Evolutionary conservation across 1,140 invertebrate genomes (phyloP), one percentile per base, ranked within the genome.

Genomic region (Drosophila tsacasi): DNA sequence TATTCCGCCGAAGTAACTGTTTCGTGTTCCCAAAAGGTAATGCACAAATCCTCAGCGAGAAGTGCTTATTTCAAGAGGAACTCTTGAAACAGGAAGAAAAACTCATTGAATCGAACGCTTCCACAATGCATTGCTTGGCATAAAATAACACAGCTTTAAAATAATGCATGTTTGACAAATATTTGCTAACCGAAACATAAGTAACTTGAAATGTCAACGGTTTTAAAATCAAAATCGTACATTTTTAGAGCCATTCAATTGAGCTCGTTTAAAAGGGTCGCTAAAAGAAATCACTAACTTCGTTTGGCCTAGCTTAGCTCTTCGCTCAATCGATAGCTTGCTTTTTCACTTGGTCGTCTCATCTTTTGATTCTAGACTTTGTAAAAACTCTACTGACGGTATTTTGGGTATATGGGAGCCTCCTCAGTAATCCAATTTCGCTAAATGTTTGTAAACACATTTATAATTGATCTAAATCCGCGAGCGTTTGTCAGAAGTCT

Each of bases 1-100:
- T 87, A 37, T 60, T 40, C 73, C 42, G 42, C 47, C n/a, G 44
- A 89, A 71, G 69, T 74, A 37, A 21, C 21, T 9, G 21, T 60
- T 57, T 78, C n/a, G 27, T 78, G 64, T 42, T 50, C 55, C 27
- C 23, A 66, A 75, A 23, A 87, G 84, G 81, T 87, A 87, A 23
- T 17, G 35, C 52, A 35, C 72, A 27, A 62, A 21, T 47, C 25
- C 30, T 49, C 25, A 47, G 10, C 32, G 42, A 39, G 15, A 23
- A 3, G 42, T 25, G 13, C 44, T 27, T 37, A 21, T n/a, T 66
- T 44, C 23, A 37, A 39, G 46, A 35, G 54, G 12, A 13, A 5
- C 21, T 55, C 52, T 37, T 55, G 13, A 37, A 55, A 37, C 52
- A 23, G 54, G 32, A 37, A 21, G 5, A 13, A 17, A 25, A 37